These are phyloP conservation scores for Drosophila testacea DNA, from an alignment of 2,888 invertebrate species.

Conservation along the genomic window DNA sequence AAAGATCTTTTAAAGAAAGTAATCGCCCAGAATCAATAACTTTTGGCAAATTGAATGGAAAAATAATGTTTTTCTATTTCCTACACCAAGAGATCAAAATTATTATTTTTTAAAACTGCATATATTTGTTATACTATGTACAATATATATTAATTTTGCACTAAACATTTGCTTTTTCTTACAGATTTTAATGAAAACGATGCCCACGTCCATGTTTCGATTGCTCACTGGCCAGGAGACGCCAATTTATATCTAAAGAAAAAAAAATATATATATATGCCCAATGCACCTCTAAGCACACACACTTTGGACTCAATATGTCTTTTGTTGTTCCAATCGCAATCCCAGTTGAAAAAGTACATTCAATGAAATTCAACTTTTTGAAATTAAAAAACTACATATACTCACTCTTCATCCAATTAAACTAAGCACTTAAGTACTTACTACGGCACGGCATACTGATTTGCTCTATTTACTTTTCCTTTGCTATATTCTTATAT, in stretches of 20 bases:
- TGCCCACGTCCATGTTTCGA: conserved; percentile 99
- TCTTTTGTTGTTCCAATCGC: conserved; percentile 16
- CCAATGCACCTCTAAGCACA: conserved; percentile 37
- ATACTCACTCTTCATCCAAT: conserved; percentile 19
- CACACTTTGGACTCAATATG: conserved; percentile 16
- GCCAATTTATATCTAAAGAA: conserved; percentile 96
- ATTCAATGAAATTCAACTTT: conserved; percentile 20
- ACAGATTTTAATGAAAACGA: conserved; percentile 99
- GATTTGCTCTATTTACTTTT: conserved; percentile 28
- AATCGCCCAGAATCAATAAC: too few relatives aligned
- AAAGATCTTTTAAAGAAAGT: too few relatives aligned
- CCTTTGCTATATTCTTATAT: conserved; percentile 11
- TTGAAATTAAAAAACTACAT: conserved; percentile 11
- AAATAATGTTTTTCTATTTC: too few relatives aligned
- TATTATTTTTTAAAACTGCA: too few relatives aligned
- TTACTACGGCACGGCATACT: conserved; percentile 24
- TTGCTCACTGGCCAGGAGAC: conserved; percentile 99
- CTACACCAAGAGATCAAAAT: too few relatives aligned
- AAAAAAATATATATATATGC: conserved; percentile 11
- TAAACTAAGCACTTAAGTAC: conserved; percentile 36
- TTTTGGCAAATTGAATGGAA: too few relatives aligned
- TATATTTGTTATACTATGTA: too few relatives aligned
- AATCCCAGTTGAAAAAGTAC: conserved; percentile 9
- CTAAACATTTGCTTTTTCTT: conserved; percentile 60
- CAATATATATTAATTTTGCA: not conserved